phyloP scores from a whole-genome alignment of 2,113 vertebrate genomes.

The Tauraco erythrolophus region DNA sequence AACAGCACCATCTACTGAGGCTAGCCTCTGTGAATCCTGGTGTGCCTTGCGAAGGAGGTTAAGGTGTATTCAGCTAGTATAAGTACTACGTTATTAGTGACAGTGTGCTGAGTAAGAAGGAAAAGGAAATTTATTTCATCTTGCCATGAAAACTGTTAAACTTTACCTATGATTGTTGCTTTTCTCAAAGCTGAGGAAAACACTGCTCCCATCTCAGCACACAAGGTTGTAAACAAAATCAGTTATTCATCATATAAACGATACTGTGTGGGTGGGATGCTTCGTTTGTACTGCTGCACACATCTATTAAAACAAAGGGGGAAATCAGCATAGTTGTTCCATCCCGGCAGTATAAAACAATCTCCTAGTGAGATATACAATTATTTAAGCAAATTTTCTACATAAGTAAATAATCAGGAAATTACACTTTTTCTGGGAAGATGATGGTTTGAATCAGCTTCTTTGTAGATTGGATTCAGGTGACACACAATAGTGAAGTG shows the following conservation, averaged over 20 bases:
- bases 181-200: not conserved
- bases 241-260: not conserved
- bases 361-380: not conserved
- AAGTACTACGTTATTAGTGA: not conserved
- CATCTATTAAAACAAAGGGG: not conserved
- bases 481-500: not conserved
- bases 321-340: not conserved
- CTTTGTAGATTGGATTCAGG: not conserved
- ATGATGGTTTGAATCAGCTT: not conserved
- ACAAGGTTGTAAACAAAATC: not conserved
- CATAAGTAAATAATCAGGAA: not conserved
- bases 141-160: not conserved
- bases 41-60: not conserved
- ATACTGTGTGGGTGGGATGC: not conserved
- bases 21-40: not conserved
- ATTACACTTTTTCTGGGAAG: not conserved
- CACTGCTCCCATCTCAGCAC: not conserved
- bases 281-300: not conserved
- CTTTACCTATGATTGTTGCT: not conserved
- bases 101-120: not conserved
- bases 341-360: not conserved
- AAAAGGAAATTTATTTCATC: not conserved
- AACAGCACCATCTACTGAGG: conserved; percentile 45
- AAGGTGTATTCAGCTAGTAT: not conserved
- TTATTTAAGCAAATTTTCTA: not conserved